Evolutionary conservation across 2,888 invertebrate genomes (phyloP), one percentile per base, ranked within the genome.

Genomic region (Bombylius discolor): DNA sequence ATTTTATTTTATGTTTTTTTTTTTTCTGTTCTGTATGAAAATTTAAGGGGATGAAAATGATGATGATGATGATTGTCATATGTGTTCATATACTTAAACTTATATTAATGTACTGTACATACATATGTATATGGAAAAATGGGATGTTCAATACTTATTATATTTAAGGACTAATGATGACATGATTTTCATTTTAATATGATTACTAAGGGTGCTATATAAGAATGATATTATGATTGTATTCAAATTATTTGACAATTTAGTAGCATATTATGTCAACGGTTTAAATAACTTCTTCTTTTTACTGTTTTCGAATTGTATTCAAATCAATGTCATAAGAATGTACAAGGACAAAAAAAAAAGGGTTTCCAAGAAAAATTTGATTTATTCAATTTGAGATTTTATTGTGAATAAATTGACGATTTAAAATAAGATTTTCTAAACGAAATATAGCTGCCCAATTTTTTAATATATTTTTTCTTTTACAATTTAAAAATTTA

Each of bases 211-310:
- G 52, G 56, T 47, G 52, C 47, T 42, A 42, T 7, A 11, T 42
- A 11, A 8, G 11, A 42, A 42, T 4, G 32, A 47, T 47, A 47
- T 6, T 7, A 31, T 46, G 55, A 55, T 49, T 47, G 51, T 49
- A 58, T 56, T 58, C 52, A 56, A 58, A 58, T 58, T 51, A 58
- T 56, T 58, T 56, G 56, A 56, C 56, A 58, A 58, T 58, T 58
- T 58, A 49, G 11, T 56, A 34, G 32, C 13, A 50, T 34, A 55
- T 55, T 55, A 47, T 23, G 23, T 46, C 50, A 50, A 36, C 39
- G 11, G 12, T 11, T 42, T 11, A 11, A 11, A 11, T 42, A 42
- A 6, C 36, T 23, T 23, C 23, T 23, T 3, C 23, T 23, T 23
- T 23, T 23, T 23, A 23, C 23, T 23, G 23, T 23, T 23, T 23